These are phyloP conservation scores for Barnardius zonarius DNA, from an alignment of 2,113 vertebrate species.

Conservation along the genomic window DNA sequence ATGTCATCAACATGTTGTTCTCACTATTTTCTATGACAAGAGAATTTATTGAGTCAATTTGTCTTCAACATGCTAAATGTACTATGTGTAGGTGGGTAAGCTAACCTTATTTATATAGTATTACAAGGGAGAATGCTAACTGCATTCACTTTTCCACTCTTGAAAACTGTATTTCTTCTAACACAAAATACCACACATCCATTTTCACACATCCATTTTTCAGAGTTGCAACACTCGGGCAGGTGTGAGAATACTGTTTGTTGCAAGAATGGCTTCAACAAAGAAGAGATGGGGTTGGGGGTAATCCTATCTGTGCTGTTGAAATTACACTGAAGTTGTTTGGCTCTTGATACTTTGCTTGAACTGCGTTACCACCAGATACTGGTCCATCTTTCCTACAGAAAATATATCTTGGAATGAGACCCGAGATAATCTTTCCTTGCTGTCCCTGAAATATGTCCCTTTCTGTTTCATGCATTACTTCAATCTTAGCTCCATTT, in stretches of 20 bases:
- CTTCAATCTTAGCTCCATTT: background rate
- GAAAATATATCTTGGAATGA: background rate
- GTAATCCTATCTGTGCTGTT: background rate
- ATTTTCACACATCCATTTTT: background rate
- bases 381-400: background rate
- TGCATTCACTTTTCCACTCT: background rate
- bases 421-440: background rate
- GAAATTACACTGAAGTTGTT: background rate
- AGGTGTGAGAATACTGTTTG: background rate
- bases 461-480: background rate
- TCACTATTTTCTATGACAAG: constrained; percentile 20
- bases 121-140: background rate
- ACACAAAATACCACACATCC: background rate
- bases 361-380: background rate
- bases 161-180: background rate
- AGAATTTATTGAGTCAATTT: constrained; percentile 45
- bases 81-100: background rate
- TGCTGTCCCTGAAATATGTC: background rate
- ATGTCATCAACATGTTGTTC: constrained; percentile 32
- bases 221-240: background rate
- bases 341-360: background rate
- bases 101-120: constrained; percentile 12
- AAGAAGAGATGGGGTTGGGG: background rate
- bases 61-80: constrained; percentile 18
- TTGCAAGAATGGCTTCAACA: background rate